These are phyloP conservation scores for Cinclus mexicanus DNA, from an alignment of 2,113 vertebrate genomes.

Conservation along the genomic window DNA sequence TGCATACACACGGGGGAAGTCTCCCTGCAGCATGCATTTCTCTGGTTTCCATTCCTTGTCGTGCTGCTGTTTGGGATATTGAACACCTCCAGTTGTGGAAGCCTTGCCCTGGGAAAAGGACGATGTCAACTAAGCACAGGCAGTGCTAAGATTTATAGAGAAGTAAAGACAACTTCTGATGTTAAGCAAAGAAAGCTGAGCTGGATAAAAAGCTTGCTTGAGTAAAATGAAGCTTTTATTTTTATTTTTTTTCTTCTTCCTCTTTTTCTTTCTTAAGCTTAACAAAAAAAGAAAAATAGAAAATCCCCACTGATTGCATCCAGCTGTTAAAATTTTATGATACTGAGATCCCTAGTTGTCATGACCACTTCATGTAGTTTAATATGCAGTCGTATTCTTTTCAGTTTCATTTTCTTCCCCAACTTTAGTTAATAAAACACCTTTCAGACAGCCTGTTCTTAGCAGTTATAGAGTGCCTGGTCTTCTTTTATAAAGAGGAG, in stretches of 20 bases:
- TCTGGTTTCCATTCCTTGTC: background rate
- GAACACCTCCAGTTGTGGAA: slow-evolving; percentile 24
- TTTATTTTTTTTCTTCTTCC: background rate
- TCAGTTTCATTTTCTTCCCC: slow-evolving; percentile 64
- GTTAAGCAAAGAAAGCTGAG: slow-evolving; percentile 31
- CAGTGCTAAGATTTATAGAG: slow-evolving; percentile 23
- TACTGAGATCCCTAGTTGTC: slow-evolving; percentile 46
- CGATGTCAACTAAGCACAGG: background rate
- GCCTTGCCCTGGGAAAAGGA: background rate
- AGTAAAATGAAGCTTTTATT: background rate
- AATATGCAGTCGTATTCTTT: slow-evolving; percentile 55
- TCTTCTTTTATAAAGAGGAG: background rate
- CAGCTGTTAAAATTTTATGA: slow-evolving; percentile 63
- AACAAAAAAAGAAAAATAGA: background rate
- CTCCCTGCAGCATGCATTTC: background rate
- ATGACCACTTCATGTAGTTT: slow-evolving; percentile 53
- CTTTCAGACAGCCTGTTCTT: slow-evolving; percentile 47
- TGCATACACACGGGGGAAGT: background rate
- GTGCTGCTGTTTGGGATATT: background rate
- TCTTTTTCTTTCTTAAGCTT: background rate
- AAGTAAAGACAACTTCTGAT: slow-evolving; percentile 23
- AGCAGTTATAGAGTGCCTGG: background rate
- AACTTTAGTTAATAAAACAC: slow-evolving; percentile 65
- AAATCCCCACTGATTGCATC: slow-evolving; percentile 52
- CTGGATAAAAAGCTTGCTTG: background rate